Conservation (phyloP, 1,140 invertebrate species). For the Brachionus rotundiformis region DNA sequence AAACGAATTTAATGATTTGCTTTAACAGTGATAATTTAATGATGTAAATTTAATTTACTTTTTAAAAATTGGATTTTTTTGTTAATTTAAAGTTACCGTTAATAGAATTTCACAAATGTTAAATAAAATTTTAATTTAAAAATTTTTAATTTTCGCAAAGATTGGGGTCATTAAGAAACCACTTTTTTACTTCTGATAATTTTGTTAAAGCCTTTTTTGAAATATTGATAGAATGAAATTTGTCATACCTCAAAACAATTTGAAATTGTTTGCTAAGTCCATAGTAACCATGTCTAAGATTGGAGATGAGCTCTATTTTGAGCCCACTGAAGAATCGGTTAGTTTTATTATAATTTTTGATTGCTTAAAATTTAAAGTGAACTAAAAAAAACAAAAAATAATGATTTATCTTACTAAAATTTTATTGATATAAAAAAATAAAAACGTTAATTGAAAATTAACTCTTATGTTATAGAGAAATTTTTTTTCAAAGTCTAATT, state of each 20-base stretch:
- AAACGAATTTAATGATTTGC: slow-evolving; percentile 39
- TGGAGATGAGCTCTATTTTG: slow-evolving; percentile 48
- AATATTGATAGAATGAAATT: slow-evolving; percentile 48
- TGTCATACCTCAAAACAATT: slow-evolving; percentile 32
- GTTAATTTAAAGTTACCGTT: slow-evolving; percentile 46
- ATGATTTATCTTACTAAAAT: no score
- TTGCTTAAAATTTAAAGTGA: no score
- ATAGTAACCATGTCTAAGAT: slow-evolving; percentile 40
- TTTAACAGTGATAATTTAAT: slow-evolving; percentile 40
- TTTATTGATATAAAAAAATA: no score
- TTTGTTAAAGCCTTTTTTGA: neutral
- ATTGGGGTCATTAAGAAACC: slow-evolving; percentile 27
- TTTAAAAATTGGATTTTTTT: slow-evolving; percentile 5
- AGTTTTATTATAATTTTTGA: neutral
- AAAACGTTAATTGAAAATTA: no score
- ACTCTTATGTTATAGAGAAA: no score
- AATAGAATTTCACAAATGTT: neutral
- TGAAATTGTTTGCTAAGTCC: slow-evolving; percentile 49
- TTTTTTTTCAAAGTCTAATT: no score
- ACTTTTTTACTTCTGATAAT: neutral
- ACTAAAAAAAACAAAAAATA: no score
- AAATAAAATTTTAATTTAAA: neutral
- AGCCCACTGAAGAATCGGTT: slow-evolving; percentile 33
- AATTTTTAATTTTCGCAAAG: slow-evolving; percentile 10
- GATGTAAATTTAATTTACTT: neutral